Evolutionary conservation across 2,797 vertebrate species (phyloP).

Genomic region (Neomorphus geoffroyi): DNA sequence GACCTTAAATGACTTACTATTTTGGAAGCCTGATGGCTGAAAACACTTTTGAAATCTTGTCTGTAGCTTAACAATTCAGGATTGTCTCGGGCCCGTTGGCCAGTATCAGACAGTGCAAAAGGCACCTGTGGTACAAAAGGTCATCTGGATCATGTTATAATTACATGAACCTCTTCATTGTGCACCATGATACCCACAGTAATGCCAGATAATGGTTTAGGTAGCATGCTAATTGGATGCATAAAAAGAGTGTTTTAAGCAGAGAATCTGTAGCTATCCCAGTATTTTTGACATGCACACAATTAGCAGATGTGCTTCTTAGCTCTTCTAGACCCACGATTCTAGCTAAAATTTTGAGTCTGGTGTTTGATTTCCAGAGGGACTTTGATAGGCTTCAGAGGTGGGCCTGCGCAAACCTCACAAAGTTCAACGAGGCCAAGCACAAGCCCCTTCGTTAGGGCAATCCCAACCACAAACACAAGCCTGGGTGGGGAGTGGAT

Average conservation of each 20-base stretch:
- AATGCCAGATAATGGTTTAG: constrained; percentile 32
- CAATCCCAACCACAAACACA: too few species aligned
- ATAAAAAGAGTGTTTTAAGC: constrained; percentile 32
- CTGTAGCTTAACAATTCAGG: constrained; percentile 20
- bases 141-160: constrained; percentile 41
- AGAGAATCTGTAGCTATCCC: neutral
- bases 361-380: neutral
- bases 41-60: constrained; percentile 31
- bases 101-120: neutral
- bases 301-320: neutral
- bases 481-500: too few species aligned
- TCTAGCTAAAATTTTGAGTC: neutral
- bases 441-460: too few species aligned
- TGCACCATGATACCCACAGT: neutral
- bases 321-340: neutral
- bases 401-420: too few species aligned
- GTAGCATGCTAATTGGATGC: constrained; percentile 33
- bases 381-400: too few species aligned
- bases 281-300: neutral
- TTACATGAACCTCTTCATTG: constrained; percentile 4
- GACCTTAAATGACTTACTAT: constrained; percentile 54
- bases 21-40: constrained; percentile 43
- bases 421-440: too few species aligned
- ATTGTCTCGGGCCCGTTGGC: neutral
- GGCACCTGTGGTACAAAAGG: constrained; percentile 17